Evolutionary conservation across 2,797 vertebrate species (phyloP).

Genomic region (Rhinoraja longicauda): DNA sequence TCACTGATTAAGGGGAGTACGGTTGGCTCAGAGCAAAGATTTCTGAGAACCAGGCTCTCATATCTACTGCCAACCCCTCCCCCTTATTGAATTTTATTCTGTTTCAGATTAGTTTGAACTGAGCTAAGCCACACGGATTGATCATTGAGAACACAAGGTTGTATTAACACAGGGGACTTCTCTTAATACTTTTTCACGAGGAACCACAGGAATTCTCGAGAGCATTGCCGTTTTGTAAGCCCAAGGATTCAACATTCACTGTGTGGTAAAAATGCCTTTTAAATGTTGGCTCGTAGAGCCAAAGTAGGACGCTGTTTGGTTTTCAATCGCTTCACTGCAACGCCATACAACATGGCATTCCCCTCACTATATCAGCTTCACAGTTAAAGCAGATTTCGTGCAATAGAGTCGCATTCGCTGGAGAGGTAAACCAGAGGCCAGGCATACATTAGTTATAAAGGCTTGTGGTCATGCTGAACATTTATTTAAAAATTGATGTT

Average conservation of each 20-base stretch:
- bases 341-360: background rate
- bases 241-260: background rate
- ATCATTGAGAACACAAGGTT: background rate
- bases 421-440: slow-evolving; percentile 48
- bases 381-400: background rate
- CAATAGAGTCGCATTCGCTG: slow-evolving; percentile 22
- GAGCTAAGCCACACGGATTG: background rate
- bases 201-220: background rate
- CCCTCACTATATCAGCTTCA: background rate
- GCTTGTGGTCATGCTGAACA: slow-evolving; percentile 49
- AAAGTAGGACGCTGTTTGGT: background rate
- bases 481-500: slow-evolving; percentile 66
- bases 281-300: background rate
- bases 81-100: background rate
- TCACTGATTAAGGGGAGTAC: no score
- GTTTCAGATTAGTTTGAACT: background rate
- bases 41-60: background rate
- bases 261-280: background rate
- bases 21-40: background rate
- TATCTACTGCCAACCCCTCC: background rate
- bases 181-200: background rate
- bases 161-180: background rate
- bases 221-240: background rate
- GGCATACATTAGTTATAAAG: slow-evolving; percentile 51
- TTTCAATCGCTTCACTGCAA: background rate